Conservation (phyloP, 2,797 vertebrate genomes). For the Pangasius macronema region DNA sequence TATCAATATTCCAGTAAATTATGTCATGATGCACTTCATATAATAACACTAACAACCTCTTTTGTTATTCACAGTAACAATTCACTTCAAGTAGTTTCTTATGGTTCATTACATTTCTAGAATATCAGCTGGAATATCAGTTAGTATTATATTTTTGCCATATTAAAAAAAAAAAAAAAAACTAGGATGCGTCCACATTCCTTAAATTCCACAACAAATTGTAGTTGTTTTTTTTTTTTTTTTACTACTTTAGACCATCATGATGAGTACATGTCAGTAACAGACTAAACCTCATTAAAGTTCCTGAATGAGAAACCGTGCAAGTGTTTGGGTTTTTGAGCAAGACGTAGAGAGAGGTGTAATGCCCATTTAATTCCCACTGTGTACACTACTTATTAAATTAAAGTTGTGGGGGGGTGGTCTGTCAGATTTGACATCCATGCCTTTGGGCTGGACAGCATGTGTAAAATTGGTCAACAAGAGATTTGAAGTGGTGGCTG, state of each 20-base stretch:
- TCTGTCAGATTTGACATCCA: slow-evolving; percentile 89
- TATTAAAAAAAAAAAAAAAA: not conserved
- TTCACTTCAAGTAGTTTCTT: not conserved
- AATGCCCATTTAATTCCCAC: slow-evolving; percentile 99
- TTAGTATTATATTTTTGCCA: not conserved
- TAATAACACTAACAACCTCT: not conserved
- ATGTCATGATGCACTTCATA: not conserved
- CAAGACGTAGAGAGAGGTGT: slow-evolving; percentile 61
- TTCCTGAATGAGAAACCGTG: not conserved
- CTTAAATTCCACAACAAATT: slow-evolving; percentile 25
- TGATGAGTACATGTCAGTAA: not conserved
- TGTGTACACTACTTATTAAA: slow-evolving; percentile 98
- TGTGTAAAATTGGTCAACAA: slow-evolving; percentile 99
- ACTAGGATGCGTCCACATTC: not conserved
- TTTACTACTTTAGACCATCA: slow-evolving; percentile 40
- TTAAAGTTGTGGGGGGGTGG: slow-evolving; percentile 82
- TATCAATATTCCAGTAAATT: not conserved
- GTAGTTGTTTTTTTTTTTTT: not conserved
- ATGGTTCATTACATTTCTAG: not conserved
- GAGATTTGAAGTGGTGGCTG: slow-evolving; percentile 84
- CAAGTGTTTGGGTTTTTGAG: slow-evolving; percentile 26
- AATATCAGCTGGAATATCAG: not conserved
- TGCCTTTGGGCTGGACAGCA: slow-evolving; percentile 88
- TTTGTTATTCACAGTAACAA: not conserved
- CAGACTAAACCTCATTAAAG: slow-evolving; percentile 8